These are phyloP conservation scores for Cyprichromis sp. DNA, from an alignment of 2,113 vertebrate genomes.

Conservation along the genomic window DNA sequence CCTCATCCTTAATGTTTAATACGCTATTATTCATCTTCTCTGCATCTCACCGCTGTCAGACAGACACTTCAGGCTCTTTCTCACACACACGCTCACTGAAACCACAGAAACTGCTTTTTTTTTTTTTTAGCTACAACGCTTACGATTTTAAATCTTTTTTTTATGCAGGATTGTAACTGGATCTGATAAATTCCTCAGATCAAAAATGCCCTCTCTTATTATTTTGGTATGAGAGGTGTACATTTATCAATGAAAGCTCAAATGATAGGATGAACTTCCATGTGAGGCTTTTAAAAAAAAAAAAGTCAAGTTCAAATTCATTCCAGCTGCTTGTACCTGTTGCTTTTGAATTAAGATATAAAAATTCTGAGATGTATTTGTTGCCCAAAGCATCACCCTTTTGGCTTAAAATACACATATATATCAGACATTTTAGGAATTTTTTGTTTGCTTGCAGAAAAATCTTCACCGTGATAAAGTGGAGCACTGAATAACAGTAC, in stretches of 20 bases:
- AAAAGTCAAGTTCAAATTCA: not conserved
- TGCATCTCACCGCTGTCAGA: not conserved
- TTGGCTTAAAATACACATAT: not conserved
- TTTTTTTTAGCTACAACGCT: constrained; percentile 9
- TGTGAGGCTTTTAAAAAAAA: not conserved
- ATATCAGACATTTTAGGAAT: not conserved
- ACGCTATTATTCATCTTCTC: constrained; percentile 55
- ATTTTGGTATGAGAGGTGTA: not conserved
- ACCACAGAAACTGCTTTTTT: not conserved
- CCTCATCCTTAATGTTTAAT: constrained; percentile 70
- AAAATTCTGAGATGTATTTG: not conserved
- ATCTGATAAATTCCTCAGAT: not conserved
- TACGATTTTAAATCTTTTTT: not conserved
- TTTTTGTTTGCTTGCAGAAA: not conserved
- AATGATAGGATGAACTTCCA: not conserved
- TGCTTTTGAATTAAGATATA: not conserved
- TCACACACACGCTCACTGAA: not conserved
- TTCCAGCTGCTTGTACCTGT: not conserved
- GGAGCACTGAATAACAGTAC: not conserved
- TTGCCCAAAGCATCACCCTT: not conserved
- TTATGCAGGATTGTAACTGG: not conserved
- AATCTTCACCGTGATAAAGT: not conserved
- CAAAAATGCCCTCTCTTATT: not conserved
- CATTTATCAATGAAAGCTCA: not conserved
- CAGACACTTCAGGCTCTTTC: not conserved